Percentiles rank a stretch among this genome's conserved stretches.
These are phyloP conservation scores for Dendroctonus valens DNA, from an alignment of 1,140 invertebrate genomes.

Conservation along the genomic window DNA sequence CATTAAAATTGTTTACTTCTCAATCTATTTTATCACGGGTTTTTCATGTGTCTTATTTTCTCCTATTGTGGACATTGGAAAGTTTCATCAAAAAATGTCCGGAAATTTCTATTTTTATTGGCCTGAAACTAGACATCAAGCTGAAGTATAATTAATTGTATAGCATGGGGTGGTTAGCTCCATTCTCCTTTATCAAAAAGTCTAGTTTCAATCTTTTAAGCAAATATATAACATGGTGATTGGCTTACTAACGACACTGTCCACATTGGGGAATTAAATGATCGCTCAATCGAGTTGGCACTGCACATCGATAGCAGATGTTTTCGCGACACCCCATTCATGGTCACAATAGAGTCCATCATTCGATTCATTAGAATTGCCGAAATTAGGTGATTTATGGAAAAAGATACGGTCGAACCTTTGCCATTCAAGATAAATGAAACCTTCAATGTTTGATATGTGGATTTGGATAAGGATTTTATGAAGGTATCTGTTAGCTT, in stretches of 20 bases:
- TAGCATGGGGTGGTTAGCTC: no score
- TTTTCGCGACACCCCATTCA: slow-evolving; percentile 32
- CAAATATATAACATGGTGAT: slow-evolving; percentile 8
- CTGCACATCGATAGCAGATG: slow-evolving; percentile 32
- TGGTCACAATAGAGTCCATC: slow-evolving; percentile 30
- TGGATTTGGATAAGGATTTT: neutral
- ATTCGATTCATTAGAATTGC: slow-evolving; percentile 33
- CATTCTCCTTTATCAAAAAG: no score
- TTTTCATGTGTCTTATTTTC: no score
- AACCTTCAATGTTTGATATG: slow-evolving; percentile 9
- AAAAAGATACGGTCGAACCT: slow-evolving; percentile 26
- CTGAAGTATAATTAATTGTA: no score
- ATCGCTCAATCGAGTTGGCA: slow-evolving; percentile 32
- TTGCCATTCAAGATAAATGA: slow-evolving; percentile 19
- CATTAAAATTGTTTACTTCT: no score
- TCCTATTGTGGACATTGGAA: no score
- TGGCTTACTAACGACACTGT: slow-evolving; percentile 18
- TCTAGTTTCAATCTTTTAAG: slow-evolving; percentile 10
- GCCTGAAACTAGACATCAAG: no score
- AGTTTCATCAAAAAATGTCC: no score
- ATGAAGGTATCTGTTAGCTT: no score
- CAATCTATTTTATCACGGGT: no score
- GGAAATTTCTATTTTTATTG: no score
- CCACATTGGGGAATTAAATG: slow-evolving; percentile 32
- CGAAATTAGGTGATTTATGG: slow-evolving; percentile 33